Percentiles rank a stretch among this genome's conserved stretches.
phyloP scores from a whole-genome alignment of 2,888 invertebrate genomes.

The Eupithecia tripunctaria region DNA sequence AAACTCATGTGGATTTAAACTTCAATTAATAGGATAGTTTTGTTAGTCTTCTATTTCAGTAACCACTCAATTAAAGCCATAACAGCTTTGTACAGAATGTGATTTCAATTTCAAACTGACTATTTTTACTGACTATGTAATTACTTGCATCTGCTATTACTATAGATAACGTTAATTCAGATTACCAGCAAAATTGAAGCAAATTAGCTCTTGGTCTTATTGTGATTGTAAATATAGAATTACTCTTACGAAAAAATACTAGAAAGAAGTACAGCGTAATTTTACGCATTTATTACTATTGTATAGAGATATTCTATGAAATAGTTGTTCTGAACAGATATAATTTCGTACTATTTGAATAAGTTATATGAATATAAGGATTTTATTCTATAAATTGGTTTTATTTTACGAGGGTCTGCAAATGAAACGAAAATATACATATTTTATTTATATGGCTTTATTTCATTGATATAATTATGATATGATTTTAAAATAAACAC shows the following conservation, averaged over 20 bases:
- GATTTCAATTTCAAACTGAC: not conserved
- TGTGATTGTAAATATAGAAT: conserved; percentile 52
- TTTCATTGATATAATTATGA: conserved; percentile 53
- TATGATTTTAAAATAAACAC: conserved; percentile 52
- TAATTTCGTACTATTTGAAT: conserved; percentile 64
- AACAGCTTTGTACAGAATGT: conserved; percentile 57
- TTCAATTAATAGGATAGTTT: not conserved
- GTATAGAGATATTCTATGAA: conserved; percentile 64
- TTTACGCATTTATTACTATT: conserved; percentile 67
- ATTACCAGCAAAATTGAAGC: not conserved
- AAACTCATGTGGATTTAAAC: not conserved
- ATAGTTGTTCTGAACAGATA: conserved; percentile 67
- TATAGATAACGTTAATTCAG: conserved; percentile 22
- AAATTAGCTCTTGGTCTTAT: conserved; percentile 5
- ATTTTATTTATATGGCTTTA: conserved; percentile 55
- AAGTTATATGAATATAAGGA: conserved; percentile 70
- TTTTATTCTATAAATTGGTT: conserved; percentile 53
- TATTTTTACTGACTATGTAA: not conserved
- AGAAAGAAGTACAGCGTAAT: conserved; percentile 59
- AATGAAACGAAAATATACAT: conserved; percentile 21
- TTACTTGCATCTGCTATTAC: conserved; percentile 34
- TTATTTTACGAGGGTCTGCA: conserved; percentile 33
- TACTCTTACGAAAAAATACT: conserved; percentile 49
- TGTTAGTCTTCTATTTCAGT: conserved; percentile 20
- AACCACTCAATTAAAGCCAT: conserved; percentile 50